A percentile compares a stretch with the other conserved stretches of the same genome.
These are phyloP conservation scores for Cataglyphis hispanica DNA, from an alignment of 1,140 invertebrate species.

Conservation along the genomic window DNA sequence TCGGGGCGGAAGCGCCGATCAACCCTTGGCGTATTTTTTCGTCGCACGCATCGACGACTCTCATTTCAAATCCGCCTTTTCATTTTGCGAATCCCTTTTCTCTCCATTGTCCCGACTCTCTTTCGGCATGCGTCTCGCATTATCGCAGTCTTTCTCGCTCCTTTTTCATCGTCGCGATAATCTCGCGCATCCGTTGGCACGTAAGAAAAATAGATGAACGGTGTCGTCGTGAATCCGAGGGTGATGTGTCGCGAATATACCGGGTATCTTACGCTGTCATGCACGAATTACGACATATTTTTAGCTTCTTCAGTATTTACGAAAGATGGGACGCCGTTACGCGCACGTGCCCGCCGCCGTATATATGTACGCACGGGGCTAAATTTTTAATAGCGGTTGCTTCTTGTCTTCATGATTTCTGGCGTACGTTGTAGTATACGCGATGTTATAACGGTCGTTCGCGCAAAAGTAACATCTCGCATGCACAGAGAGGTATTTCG, in stretches of 20 bases:
- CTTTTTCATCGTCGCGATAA: background rate
- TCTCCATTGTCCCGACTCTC: background rate
- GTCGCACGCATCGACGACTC: background rate
- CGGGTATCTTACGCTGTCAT: background rate
- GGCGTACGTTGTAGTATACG: background rate
- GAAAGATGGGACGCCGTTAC: background rate
- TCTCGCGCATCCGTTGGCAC: background rate
- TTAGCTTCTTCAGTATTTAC: conserved; percentile 46
- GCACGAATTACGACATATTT: conserved; percentile 33
- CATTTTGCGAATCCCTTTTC: conserved; percentile 18
- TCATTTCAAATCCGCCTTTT: conserved; percentile 37
- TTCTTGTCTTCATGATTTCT: conserved; percentile 35
- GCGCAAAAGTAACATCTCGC: conserved; percentile 37
- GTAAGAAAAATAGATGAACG: conserved; percentile 55
- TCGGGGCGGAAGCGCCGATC: conserved; percentile 52
- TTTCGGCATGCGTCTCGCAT: background rate
- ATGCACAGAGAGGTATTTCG: conserved; percentile 32
- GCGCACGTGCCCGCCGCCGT: conserved; percentile 7
- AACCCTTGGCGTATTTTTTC: conserved; percentile 44
- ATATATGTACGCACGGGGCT: conserved; percentile 17
- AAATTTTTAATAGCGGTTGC: conserved; percentile 53
- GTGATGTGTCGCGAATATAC: background rate
- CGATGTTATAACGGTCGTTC: conserved; percentile 31
- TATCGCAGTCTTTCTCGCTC: background rate
- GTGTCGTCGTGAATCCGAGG: conserved; percentile 3